Conservation (phyloP, 2,113 vertebrate species). For the Embiotoca jacksoni region DNA sequence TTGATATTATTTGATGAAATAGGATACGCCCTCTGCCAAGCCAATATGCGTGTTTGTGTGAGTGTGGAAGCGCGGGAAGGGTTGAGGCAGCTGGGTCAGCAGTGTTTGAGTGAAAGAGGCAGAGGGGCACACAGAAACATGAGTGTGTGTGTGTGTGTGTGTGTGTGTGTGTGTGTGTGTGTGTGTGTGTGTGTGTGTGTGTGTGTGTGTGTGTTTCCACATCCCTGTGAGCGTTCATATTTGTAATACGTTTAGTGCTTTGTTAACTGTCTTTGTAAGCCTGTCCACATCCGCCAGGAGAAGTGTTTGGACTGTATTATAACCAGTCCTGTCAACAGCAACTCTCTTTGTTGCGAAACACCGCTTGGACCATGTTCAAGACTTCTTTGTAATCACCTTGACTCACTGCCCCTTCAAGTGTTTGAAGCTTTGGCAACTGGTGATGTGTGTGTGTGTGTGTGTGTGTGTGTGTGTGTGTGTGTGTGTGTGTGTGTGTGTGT, state of each 20-base stretch:
- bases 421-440: constrained; percentile 48
- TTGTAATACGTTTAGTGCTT: constrained; percentile 61
- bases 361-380: constrained; percentile 49
- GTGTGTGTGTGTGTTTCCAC: constrained; percentile 15
- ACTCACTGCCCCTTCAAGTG: constrained; percentile 53
- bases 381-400: constrained; percentile 50
- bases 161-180: constrained; percentile 41
- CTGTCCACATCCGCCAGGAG: constrained; percentile 54
- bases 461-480: background rate
- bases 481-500: constrained; percentile 22
- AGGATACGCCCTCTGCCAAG: constrained; percentile 48
- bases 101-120: constrained; percentile 54
- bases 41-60: constrained; percentile 2
- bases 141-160: constrained; percentile 35
- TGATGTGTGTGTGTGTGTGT: constrained; percentile 49
- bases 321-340: constrained; percentile 44
- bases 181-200: constrained; percentile 41
- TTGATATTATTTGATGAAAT: constrained; percentile 67
- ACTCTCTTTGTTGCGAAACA: constrained; percentile 34
- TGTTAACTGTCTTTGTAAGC: constrained; percentile 59
- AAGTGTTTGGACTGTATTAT: constrained; percentile 67
- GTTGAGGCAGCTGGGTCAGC: background rate
- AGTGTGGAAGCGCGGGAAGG: background rate
- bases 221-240: constrained; percentile 39
- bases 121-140: constrained; percentile 26